phyloP scores from a whole-genome alignment of 92 coral and sea anemone species.

The Anthopleura xanthogrammica region DNA sequence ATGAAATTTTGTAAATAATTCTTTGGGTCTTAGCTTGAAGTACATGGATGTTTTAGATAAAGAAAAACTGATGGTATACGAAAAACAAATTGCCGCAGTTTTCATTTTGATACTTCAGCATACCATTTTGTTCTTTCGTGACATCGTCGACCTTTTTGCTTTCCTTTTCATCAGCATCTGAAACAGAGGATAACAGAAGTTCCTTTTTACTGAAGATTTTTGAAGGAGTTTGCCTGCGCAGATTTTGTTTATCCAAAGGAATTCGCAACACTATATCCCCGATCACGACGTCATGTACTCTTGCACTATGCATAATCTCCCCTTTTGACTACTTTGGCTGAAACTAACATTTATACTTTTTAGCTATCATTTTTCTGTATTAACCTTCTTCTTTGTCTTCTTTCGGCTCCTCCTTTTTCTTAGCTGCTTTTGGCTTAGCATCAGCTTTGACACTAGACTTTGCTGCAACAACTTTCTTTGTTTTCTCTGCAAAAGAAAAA shows the following conservation, averaged over 20 bases:
- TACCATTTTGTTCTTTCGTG: constrained; percentile 32
- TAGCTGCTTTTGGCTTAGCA: constrained; percentile 4
- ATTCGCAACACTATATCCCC: no score
- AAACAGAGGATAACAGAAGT: neutral
- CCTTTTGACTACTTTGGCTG: neutral
- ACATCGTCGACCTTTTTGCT: constrained; percentile 6
- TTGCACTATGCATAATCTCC: neutral
- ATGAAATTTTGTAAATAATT: no score
- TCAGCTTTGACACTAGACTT: constrained; percentile 10
- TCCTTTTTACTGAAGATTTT: neutral
- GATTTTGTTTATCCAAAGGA: no score
- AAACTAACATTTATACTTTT: neutral
- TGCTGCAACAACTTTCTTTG: constrained; percentile 17
- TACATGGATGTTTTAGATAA: no score
- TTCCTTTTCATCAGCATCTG: constrained; percentile 18
- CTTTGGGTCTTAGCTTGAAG: no score
- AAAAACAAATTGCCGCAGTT: no score
- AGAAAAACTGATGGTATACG: no score
- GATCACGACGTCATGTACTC: no score
- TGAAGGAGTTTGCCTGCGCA: no score
- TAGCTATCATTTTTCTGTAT: neutral
- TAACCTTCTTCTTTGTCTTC: constrained; percentile 8
- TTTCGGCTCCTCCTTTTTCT: constrained; percentile 3
- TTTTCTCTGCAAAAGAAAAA: constrained; percentile 3
- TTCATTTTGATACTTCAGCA: neutral